These are phyloP conservation scores for Pygoscelis antarcticus DNA, from an alignment of 2,113 vertebrate species.

Conservation along the genomic window DNA sequence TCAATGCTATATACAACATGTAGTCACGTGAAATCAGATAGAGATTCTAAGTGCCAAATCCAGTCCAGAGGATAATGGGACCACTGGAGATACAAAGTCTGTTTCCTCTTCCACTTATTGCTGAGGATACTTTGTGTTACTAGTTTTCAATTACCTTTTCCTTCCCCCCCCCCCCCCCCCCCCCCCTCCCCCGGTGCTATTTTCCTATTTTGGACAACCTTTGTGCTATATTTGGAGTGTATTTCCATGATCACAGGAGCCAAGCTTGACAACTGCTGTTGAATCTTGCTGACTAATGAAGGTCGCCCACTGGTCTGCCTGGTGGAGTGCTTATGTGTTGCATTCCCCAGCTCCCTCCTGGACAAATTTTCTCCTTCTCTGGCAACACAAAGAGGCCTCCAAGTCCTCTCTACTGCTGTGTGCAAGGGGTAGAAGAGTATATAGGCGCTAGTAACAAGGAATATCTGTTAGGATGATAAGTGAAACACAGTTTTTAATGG, in stretches of 20 bases:
- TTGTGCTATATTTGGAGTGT: neutral
- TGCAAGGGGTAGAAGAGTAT: neutral
- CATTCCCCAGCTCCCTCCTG: neutral
- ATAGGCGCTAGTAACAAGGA: neutral
- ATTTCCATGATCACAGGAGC: neutral
- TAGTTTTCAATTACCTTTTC: neutral
- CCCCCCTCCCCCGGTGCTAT: neutral
- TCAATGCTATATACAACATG: neutral
- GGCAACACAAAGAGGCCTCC: neutral
- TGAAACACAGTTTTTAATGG: neutral
- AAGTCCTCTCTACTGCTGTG: neutral
- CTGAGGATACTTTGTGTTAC: neutral
- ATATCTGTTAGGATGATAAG: neutral
- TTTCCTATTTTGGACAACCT: neutral
- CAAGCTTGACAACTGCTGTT: neutral
- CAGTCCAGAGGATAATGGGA: neutral
- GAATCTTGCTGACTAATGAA: neutral
- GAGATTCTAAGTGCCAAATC: neutral
- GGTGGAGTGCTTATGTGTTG: accelerated
- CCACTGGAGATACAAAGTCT: neutral
- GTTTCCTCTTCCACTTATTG: neutral
- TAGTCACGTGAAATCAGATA: neutral
- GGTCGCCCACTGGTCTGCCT: neutral
- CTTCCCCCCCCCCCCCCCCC: no score
- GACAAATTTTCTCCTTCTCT: neutral